These are phyloP conservation scores for Chaenocephalus aceratus DNA, from an alignment of 2,113 vertebrate species.

Conservation along the genomic window DNA sequence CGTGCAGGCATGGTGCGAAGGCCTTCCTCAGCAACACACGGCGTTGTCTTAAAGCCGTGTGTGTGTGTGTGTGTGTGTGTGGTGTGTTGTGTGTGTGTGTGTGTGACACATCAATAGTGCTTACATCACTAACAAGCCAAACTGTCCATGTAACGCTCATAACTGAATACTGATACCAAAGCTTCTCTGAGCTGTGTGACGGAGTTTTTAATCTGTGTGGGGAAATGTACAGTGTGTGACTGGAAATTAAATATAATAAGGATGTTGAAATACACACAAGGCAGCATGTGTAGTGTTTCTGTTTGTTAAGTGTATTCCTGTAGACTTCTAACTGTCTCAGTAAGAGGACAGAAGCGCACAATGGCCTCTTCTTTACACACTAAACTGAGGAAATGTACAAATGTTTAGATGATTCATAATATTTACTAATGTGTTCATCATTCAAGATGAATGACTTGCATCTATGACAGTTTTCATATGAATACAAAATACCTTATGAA, in stretches of 20 bases:
- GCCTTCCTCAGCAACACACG: neutral
- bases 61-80: no score
- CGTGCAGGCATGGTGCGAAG: constrained; percentile 20
- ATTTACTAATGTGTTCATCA: neutral
- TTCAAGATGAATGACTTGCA: no score
- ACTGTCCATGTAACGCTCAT: constrained; percentile 19
- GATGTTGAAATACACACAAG: constrained; percentile 13
- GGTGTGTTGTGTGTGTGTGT: no score
- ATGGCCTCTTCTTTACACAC: neutral
- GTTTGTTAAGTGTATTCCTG: neutral
- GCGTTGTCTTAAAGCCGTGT: no score
- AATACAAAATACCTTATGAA: no score
- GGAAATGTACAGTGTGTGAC: constrained; percentile 39
- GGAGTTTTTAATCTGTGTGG: constrained; percentile 13
- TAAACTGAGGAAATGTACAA: neutral
- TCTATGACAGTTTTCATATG: no score
- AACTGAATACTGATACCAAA: constrained; percentile 74
- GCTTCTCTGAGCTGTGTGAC: constrained; percentile 25
- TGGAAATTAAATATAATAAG: constrained; percentile 38
- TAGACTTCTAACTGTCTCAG: no score
- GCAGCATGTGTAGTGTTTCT: neutral
- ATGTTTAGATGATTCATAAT: neutral
- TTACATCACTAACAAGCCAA: constrained; percentile 16
- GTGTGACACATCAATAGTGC: no score
- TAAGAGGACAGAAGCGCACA: neutral